Evolutionary conservation across 2,888 invertebrate species (phyloP).

Genomic region (Lepas anatifera): DNA sequence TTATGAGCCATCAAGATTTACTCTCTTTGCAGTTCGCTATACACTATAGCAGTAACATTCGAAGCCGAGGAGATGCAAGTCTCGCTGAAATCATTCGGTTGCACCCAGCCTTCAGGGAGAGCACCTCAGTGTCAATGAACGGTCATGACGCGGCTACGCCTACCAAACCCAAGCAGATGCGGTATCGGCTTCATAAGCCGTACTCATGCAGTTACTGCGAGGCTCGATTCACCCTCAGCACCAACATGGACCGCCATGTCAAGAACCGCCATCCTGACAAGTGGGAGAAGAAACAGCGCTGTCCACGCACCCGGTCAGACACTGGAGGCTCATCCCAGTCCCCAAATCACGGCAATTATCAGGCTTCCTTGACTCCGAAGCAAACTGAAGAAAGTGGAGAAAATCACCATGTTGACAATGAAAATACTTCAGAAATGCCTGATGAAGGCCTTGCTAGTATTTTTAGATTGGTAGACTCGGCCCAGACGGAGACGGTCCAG

Average conservation of each 20-base stretch:
- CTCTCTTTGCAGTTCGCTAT: too few species aligned
- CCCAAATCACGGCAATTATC: constrained; percentile 15
- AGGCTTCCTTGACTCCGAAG: too few species aligned
- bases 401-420: constrained; percentile 89
- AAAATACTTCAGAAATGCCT: constrained; percentile 37
- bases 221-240: constrained; percentile 71
- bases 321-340: constrained; percentile 15
- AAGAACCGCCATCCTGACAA: constrained; percentile 87
- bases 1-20: too few species aligned
- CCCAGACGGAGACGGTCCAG: constrained; percentile 48
- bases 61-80: background rate
- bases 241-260: constrained; percentile 88
- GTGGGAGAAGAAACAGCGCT: constrained; percentile 66
- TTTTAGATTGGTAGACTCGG: constrained; percentile 60
- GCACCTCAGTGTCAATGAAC: constrained; percentile 45
- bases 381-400: too few species aligned
- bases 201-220: constrained; percentile 84
- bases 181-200: constrained; percentile 79
- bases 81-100: too few species aligned
- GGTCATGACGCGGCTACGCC: constrained; percentile 56
- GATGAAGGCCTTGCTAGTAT: constrained; percentile 60
- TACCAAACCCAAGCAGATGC: constrained; percentile 78
- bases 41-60: background rate
- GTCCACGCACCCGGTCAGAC: constrained; percentile 28
- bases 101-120: background rate